A percentile compares a stretch with the other conserved stretches of the same genome.
Evolutionary conservation across 2,797 vertebrate species (phyloP).

Genomic region (Sebastolobus altivelis): DNA sequence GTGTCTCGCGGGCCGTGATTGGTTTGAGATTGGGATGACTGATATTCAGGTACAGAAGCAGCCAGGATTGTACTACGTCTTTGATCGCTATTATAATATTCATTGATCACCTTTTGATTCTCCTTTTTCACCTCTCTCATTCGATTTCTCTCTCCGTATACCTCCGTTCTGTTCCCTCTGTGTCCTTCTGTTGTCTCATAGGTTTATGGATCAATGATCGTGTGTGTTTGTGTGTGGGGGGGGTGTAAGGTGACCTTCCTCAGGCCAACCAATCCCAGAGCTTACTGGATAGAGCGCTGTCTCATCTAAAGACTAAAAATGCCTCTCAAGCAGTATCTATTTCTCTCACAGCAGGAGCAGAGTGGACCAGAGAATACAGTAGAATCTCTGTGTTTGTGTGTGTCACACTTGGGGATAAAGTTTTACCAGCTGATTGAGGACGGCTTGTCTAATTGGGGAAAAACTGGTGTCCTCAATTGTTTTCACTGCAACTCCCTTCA

Average conservation of each 20-base stretch:
- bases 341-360: conserved; percentile 21
- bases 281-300: conserved; percentile 22
- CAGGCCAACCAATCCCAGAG: conserved; percentile 35
- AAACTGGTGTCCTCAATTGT: conserved; percentile 22
- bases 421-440: conserved; percentile 6
- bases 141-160: conserved; percentile 13
- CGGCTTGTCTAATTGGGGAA: conserved; percentile 17
- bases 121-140: conserved; percentile 22
- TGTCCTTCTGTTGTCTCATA: conserved; percentile 32
- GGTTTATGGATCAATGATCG: conserved; percentile 68
- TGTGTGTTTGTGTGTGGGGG: background rate
- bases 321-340: conserved; percentile 29
- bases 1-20: background rate
- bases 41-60: conserved; percentile 13
- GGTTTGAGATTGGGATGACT: conserved; percentile 6
- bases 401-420: conserved; percentile 1
- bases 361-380: background rate
- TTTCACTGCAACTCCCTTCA: conserved; percentile 23
- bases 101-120: conserved; percentile 40
- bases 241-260: conserved; percentile 72
- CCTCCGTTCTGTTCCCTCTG: conserved; percentile 1
- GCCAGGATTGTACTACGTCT: background rate
- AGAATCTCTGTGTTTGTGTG: background rate
- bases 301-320: conserved; percentile 48
- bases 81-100: conserved; percentile 12